phyloP scores from a whole-genome alignment of 92 coral and sea anemone species.

The Diadumene lineata region DNA sequence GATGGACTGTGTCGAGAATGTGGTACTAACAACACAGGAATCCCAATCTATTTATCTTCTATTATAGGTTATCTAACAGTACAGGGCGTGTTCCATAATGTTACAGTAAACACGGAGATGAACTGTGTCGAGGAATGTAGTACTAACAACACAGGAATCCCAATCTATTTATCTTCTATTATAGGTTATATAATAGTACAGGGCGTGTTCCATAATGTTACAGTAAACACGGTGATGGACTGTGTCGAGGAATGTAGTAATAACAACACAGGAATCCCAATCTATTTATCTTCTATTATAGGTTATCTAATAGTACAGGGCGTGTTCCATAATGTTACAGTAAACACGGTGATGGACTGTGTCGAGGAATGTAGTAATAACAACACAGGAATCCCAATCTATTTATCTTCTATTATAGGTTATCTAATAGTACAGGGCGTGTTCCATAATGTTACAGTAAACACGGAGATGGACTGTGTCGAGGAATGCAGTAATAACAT shows the following conservation, averaged over 20 bases:
- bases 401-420: neutral
- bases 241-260: neutral
- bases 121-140: neutral
- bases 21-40: neutral
- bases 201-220: too few relatives aligned
- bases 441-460: neutral
- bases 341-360: too few relatives aligned
- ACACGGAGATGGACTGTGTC: slow-evolving; percentile 4
- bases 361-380: too few relatives aligned
- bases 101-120: too few relatives aligned
- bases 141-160: neutral
- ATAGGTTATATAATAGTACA: too few relatives aligned
- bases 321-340: too few relatives aligned
- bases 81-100: too few relatives aligned
- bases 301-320: too few relatives aligned
- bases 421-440: neutral
- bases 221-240: too few relatives aligned
- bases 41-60: neutral
- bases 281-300: neutral
- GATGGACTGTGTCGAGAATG: neutral
- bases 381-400: neutral
- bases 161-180: neutral
- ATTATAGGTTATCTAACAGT: too few relatives aligned
- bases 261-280: neutral
- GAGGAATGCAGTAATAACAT: neutral